Percentiles rank a stretch among this genome's conserved stretches.
Conservation (phyloP, 2,113 vertebrate species). For the Salvelinus alpinus region DNA sequence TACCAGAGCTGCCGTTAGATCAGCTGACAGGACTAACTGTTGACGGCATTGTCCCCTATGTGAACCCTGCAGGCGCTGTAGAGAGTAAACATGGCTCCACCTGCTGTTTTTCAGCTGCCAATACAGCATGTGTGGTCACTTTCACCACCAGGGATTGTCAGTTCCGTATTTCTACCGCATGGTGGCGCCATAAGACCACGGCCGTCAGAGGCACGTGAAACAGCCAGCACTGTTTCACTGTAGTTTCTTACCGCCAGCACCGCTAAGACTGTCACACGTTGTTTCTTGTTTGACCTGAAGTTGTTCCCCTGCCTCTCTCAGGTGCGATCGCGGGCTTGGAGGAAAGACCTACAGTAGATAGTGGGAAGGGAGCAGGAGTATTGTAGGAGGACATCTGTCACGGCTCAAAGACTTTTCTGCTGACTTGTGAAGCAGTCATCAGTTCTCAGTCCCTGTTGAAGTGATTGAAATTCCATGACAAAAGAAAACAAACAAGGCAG, state of each 20-base stretch:
- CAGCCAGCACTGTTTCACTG: neutral
- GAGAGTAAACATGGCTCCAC: conserved; percentile 31
- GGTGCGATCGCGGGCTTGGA: neutral
- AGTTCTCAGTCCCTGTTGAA: conserved; percentile 22
- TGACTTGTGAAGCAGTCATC: conserved; percentile 41
- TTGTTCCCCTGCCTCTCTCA: neutral
- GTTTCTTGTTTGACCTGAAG: neutral
- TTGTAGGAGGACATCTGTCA: conserved; percentile 4
- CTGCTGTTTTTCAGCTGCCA: conserved; percentile 39
- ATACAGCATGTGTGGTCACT: conserved; percentile 32
- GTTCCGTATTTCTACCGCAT: conserved; percentile 38
- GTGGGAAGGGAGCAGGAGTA: conserved; percentile 39
- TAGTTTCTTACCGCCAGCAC: neutral
- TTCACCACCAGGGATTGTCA: too few relatives aligned
- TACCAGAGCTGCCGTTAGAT: neutral
- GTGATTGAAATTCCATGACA: conserved; percentile 68
- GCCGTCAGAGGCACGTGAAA: neutral
- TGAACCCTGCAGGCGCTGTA: conserved; percentile 26
- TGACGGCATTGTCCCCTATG: conserved; percentile 33
- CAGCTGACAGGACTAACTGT: neutral
- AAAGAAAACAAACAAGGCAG: conserved; percentile 69
- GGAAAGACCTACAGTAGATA: conserved; percentile 14
- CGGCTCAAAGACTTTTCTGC: conserved; percentile 39
- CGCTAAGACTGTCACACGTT: neutral
- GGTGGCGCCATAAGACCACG: conserved; percentile 42